phyloP scores from a whole-genome alignment of 2,888 invertebrate species.

The Drosophila kuntzei region DNA sequence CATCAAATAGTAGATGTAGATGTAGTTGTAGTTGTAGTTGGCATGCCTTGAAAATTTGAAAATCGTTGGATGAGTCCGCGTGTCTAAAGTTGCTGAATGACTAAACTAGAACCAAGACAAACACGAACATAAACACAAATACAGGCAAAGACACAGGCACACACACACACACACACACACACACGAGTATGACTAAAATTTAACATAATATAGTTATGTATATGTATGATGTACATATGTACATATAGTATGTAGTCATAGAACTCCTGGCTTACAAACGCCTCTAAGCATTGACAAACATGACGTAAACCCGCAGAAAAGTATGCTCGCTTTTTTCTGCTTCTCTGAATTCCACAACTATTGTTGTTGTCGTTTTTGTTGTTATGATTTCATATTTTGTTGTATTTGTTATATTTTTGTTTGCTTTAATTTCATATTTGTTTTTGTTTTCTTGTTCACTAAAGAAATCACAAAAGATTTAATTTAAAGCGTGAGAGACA shows the following conservation, averaged over 20 bases:
- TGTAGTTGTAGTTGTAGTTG: too few species aligned
- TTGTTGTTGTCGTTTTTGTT: constrained; percentile 8
- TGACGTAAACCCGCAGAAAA: constrained; percentile 78
- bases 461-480: constrained; percentile 34
- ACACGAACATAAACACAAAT: constrained; percentile 17
- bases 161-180: constrained; percentile 43
- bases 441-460: constrained; percentile 22
- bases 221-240: constrained; percentile 11
- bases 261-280: constrained; percentile 35
- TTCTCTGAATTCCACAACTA: constrained; percentile 19
- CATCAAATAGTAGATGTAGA: constrained; percentile 40
- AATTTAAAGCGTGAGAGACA: constrained; percentile 36
- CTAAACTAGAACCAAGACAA: constrained; percentile 37
- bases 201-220: constrained; percentile 38
- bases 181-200: constrained; percentile 34
- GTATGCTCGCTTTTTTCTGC: constrained; percentile 61
- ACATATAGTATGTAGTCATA: constrained; percentile 15
- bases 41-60: constrained; percentile 32
- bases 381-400: constrained; percentile 20
- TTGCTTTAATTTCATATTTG: constrained; percentile 3
- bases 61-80: constrained; percentile 21
- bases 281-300: constrained; percentile 64
- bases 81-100: constrained; percentile 13
- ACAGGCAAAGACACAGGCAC: constrained; percentile 42
- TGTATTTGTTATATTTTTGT: constrained; percentile 15